Conservation (phyloP, 2,113 vertebrate species). For the Morone chrysops region DNA sequence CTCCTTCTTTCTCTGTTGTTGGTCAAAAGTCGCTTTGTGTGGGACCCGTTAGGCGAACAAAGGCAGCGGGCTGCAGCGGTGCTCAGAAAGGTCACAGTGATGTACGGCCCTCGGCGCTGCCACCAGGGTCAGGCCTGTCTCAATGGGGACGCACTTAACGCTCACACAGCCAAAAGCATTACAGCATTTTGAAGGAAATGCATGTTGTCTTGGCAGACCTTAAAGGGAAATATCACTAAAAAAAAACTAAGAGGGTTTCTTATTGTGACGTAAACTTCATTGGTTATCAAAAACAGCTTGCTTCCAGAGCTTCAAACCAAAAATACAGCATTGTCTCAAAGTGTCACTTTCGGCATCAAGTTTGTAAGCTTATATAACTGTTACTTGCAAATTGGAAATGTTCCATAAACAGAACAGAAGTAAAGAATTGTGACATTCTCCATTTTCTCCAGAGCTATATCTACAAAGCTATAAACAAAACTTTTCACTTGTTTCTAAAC, state of each 20-base stretch:
- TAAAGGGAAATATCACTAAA: conserved; percentile 12
- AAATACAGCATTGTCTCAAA: not conserved
- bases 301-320: not conserved
- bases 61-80: conserved; percentile 62
- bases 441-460: not conserved
- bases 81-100: conserved; percentile 77
- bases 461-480: not conserved
- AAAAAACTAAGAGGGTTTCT: not conserved
- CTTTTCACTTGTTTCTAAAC: not conserved
- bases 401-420: not conserved
- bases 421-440: conserved; percentile 6
- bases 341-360: not conserved
- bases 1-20: conserved; percentile 57
- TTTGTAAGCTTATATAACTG: conserved; percentile 1
- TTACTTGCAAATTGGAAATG: conserved; percentile 2
- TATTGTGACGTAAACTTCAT: not conserved
- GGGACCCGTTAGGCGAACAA: conserved; percentile 72
- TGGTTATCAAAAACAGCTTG: not conserved
- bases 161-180: conserved; percentile 56
- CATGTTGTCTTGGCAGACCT: conserved; percentile 23
- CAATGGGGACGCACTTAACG: conserved; percentile 69
- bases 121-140: conserved; percentile 66
- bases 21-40: conserved; percentile 77
- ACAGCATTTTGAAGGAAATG: conserved; percentile 43
- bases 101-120: conserved; percentile 58